Evolutionary conservation across 2,888 invertebrate species (phyloP), one percentile per base, ranked within the genome.

Genomic region (Quadriops clusia): DNA sequence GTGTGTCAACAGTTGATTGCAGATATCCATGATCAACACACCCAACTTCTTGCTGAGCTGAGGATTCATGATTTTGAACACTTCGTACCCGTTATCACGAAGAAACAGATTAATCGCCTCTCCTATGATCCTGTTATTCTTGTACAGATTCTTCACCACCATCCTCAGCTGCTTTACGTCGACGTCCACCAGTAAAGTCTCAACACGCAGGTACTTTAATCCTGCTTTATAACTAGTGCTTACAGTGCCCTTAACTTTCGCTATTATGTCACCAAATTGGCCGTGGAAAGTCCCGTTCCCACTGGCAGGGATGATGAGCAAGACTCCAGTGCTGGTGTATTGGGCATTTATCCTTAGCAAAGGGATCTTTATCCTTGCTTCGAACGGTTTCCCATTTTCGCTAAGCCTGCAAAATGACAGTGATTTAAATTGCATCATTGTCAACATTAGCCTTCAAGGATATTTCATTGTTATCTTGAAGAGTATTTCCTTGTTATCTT

Each of bases 91-190:
- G 47, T 78, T 77, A 47, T 78, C 77, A 28, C 72, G 63, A 17
- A 79, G 64, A 49, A 79, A 79, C 26, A 78, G 60, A 51, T 79
- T 79, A 5, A 74, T 78, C 8, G 78, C 78, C 55, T 78, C 75
- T 78, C 79, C 72, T 37, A 79, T 60, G 46, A 79, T 75, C 36
- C 71, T 63, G 54, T 77, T 78, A 48, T 77, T 76, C 46, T 71
- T 76, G 52, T 71, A 77, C 28, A 77, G 70, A 44, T 74, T 73
- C 35, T 69, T 67, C 23, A 79, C 77, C 42, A 64, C 63, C 74
- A 79, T 74, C 27, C 64, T 58, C 17, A 72, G 68, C 36, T 71
- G 67, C 46, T 72, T 72, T 4, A 78, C 69, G 17, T 63, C 64
- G 14, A 79, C 56, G 18, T 72, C 69, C 5, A 78, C 61, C 39